Conservation (phyloP, 2,888 invertebrate species). For the Parasteatoda lunata region DNA sequence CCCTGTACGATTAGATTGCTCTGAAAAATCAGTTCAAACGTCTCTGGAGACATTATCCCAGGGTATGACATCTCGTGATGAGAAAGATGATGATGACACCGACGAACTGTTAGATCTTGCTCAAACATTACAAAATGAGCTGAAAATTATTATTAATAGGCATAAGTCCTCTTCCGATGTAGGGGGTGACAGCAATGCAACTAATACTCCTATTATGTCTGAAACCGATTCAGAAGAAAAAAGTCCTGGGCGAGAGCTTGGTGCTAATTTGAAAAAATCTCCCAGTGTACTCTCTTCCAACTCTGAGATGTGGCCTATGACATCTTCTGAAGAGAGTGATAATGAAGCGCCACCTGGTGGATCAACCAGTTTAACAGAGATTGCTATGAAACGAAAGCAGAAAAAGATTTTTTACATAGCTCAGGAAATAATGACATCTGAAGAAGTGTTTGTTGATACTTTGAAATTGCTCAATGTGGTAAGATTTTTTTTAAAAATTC, state of each 20-base stretch:
- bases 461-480: constrained; percentile 77
- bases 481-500: constrained; percentile 62
- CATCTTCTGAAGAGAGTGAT: constrained; percentile 70
- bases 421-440: constrained; percentile 78
- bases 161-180: constrained; percentile 45
- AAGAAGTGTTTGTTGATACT: constrained; percentile 78
- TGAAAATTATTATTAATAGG: constrained; percentile 60
- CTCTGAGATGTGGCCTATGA: constrained; percentile 63
- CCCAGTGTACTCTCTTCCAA: constrained; percentile 56
- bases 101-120: constrained; percentile 67
- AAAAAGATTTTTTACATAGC: constrained; percentile 77
- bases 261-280: constrained; percentile 6
- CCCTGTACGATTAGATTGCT: constrained; percentile 62
- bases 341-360: constrained; percentile 36
- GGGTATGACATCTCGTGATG: constrained; percentile 41
- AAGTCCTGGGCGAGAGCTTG: constrained; percentile 1
- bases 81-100: constrained; percentile 49
- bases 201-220: constrained; percentile 13
- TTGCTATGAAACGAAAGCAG: constrained; percentile 71
- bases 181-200: constrained; percentile 25
- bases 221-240: constrained; percentile 40
- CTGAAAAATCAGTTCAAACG: constrained; percentile 66
- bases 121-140: constrained; percentile 64
- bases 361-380: constrained; percentile 29
- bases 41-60: constrained; percentile 61